A percentile compares a stretch with the other conserved stretches of the same genome.
Evolutionary conservation across 2,113 vertebrate species (phyloP).

Genomic region (Mixornis gularis): DNA sequence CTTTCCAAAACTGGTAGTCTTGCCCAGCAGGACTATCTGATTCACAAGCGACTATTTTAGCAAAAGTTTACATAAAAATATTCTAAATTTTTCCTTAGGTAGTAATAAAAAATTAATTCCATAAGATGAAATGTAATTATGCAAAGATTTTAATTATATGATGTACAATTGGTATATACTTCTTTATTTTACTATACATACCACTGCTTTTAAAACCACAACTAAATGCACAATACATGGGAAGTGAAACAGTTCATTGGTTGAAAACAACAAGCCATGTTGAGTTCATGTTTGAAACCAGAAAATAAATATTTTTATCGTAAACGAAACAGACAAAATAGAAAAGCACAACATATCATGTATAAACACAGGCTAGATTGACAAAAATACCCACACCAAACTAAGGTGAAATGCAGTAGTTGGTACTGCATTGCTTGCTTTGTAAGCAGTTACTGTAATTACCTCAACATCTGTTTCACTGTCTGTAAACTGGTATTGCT

Average conservation of each 20-base stretch:
- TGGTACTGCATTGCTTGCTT: slow-evolving; percentile 72
- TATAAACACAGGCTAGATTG: slow-evolving; percentile 68
- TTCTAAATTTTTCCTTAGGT: background rate
- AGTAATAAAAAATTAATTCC: background rate
- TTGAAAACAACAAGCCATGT: slow-evolving; percentile 52
- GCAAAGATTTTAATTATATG: background rate
- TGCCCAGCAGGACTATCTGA: background rate
- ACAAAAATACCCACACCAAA: slow-evolving; percentile 79
- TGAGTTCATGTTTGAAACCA: slow-evolving; percentile 66
- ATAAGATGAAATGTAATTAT: background rate
- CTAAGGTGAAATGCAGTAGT: slow-evolving; percentile 73
- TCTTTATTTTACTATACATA: background rate
- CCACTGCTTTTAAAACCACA: background rate
- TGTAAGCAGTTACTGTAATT: slow-evolving; percentile 77
- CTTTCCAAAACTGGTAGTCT: slow-evolving; percentile 48
- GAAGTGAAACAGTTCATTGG: slow-evolving; percentile 71
- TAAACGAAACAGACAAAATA: slow-evolving; percentile 60
- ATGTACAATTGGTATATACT: background rate
- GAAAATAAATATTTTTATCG: slow-evolving; percentile 53
- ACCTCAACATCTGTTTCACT: slow-evolving; percentile 93
- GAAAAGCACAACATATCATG: slow-evolving; percentile 53
- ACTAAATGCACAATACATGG: background rate
- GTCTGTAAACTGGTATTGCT: slow-evolving; percentile 99
- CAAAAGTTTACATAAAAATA: background rate
- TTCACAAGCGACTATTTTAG: background rate